phyloP scores from a whole-genome alignment of 1,140 invertebrate genomes.

The Ridgeia piscesae region DNA sequence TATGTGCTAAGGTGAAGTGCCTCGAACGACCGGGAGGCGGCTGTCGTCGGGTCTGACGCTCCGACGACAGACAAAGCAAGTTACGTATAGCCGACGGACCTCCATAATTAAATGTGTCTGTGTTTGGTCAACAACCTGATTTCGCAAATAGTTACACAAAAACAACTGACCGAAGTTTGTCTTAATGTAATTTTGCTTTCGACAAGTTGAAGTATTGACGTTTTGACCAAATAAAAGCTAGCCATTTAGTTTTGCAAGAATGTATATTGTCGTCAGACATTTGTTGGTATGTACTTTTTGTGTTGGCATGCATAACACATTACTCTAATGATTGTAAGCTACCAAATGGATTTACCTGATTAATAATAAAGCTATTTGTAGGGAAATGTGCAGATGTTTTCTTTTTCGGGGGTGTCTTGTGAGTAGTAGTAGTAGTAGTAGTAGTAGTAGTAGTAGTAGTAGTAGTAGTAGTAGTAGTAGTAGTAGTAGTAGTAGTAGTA shows the following conservation, averaged over 20 bases:
- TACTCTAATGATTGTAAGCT: background rate
- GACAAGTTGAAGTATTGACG: background rate
- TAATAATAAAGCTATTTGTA: too few relatives aligned
- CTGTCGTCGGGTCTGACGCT: too few relatives aligned
- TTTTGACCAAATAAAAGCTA: background rate
- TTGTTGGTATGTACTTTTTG: background rate
- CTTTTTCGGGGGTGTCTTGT: too few relatives aligned
- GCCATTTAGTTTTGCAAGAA: background rate
- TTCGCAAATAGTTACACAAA: background rate
- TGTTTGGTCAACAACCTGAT: background rate
- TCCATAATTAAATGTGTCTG: background rate
- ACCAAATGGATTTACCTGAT: too few relatives aligned
- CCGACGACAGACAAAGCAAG: background rate
- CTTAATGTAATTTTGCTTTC: background rate
- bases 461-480: too few relatives aligned
- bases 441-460: too few relatives aligned
- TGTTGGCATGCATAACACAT: background rate
- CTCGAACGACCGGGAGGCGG: background rate
- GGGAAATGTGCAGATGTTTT: too few relatives aligned
- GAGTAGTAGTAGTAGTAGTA: too few relatives aligned
- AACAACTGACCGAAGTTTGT: background rate
- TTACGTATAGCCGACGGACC: background rate
- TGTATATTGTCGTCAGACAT: background rate
- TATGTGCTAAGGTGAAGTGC: background rate
- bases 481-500: too few relatives aligned